These are phyloP conservation scores for Julus scanicus DNA, from an alignment of 2,888 invertebrate species.

Conservation along the genomic window DNA sequence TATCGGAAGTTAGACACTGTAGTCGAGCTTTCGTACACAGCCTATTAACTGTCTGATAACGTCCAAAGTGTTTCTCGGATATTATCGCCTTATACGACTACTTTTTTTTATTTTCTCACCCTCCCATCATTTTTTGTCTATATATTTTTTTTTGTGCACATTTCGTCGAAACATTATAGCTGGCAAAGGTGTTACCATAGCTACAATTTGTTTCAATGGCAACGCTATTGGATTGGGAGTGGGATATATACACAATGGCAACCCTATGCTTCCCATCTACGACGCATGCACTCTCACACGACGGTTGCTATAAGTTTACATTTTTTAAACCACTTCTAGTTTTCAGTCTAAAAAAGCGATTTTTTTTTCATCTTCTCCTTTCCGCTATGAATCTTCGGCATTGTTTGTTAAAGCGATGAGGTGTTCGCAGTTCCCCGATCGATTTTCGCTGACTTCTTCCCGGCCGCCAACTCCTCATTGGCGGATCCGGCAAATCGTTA, in stretches of 20 bases:
- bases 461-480: background rate
- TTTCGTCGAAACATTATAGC: background rate
- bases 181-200: slow-evolving; percentile 18
- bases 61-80: background rate
- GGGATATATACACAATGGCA: too few relatives aligned
- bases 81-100: background rate
- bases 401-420: slow-evolving; percentile 7
- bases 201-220: slow-evolving; percentile 25
- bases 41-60: slow-evolving; percentile 12
- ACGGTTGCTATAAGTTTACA: background rate
- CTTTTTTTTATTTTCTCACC: background rate
- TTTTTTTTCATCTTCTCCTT: background rate
- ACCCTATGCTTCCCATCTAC: background rate
- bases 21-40: background rate
- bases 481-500: background rate
- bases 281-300: background rate
- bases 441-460: background rate
- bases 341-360: background rate
- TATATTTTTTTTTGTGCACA: background rate
- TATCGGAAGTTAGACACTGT: background rate
- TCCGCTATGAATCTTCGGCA: background rate
- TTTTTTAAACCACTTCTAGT: background rate
- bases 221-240: background rate
- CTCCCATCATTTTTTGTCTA: background rate
- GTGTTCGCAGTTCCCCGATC: slow-evolving; percentile 10